A percentile compares a stretch with the other conserved stretches of the same genome.
Conservation (phyloP, 2,888 invertebrate genomes). For the Chrysolina haemoptera region DNA sequence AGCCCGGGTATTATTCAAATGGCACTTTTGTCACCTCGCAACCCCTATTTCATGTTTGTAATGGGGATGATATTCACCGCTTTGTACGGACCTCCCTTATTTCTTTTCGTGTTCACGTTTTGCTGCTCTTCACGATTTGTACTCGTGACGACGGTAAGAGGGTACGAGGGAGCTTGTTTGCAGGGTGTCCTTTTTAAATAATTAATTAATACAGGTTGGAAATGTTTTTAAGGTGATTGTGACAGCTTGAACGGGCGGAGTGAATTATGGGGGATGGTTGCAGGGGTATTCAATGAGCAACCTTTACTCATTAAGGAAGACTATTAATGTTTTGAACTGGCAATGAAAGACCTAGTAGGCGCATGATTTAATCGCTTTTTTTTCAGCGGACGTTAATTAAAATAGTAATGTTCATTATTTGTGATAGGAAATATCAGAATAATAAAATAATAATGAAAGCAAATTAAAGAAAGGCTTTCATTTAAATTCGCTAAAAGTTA, state of each 20-base stretch:
- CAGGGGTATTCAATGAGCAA: background rate
- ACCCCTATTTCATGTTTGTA: conserved; percentile 43
- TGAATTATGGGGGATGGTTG: background rate
- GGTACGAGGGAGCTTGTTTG: conserved; percentile 22
- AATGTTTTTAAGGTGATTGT: conserved; percentile 13
- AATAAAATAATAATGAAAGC: too few relatives aligned
- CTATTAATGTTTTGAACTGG: background rate
- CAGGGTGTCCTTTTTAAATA: conserved; percentile 36
- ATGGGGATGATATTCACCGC: conserved; percentile 44
- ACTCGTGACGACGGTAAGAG: conserved; percentile 9
- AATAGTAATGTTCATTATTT: too few relatives aligned
- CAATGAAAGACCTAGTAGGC: background rate
- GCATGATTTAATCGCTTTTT: too few relatives aligned
- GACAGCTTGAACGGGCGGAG: background rate
- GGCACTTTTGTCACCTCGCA: conserved; percentile 55
- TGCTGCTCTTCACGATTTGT: conserved; percentile 30
- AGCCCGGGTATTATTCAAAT: conserved; percentile 30
- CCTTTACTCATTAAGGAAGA: conserved; percentile 4
- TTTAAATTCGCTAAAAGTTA: too few relatives aligned
- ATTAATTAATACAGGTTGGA: conserved; percentile 45
- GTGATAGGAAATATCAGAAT: too few relatives aligned
- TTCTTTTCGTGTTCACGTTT: conserved; percentile 44
- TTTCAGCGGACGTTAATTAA: too few relatives aligned
- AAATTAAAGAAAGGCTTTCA: too few relatives aligned
- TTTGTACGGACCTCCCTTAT: conserved; percentile 40